Base-by-base conservation (phyloP, 2,113 vertebrate species). In the Equus przewalskii region DNA sequence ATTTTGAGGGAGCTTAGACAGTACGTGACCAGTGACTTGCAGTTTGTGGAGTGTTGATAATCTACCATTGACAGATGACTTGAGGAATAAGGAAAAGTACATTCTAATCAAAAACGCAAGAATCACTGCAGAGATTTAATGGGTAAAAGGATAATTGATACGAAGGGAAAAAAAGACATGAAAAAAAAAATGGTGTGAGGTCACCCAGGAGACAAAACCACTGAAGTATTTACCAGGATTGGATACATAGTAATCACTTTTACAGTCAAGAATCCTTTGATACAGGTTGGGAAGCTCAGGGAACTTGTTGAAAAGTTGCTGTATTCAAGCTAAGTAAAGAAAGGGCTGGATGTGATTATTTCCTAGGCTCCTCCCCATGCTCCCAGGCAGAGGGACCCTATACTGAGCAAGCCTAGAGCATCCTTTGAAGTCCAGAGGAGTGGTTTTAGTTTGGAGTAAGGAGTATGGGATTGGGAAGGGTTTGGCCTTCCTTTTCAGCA, bases 11-110 rank as follows among this genome's bases (percentile, higher is more conserved):
- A 93, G 41, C n/a, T 88, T 92, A 64, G 88, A 58, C 4, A 70
- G 58, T 67, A 67, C 88, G 56, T 84, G 84, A 51, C 26, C 49
- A 82, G 56, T 82, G 21, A 70, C 56, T 81, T 97, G 83, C 46
- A 95, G 65, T 81, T 89, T 95, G 54, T 82, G 65, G 46, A 26
- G 19, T 85, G 21, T 91, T 93, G 69, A 83, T 93, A 91, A 69
- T 44, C 79, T 44, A 56, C 15, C 44, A 89, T 15, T 91, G 69
- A 72, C 51, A 75, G 51, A 56, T 93, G 33, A 94, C 94, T 80
- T 87, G 89, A 96, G 60, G 44, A 91, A 21, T 91, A 96, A 97
- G 16, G 65, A 64, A 82, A 82, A 95, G 5, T 88, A 60, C 78
- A 8, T 51, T 73, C 67, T 93, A 56, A 69, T 82, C 2, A 67